These are phyloP conservation scores for Trachelus troglodyta DNA, from an alignment of 2,888 invertebrate genomes.

Conservation along the genomic window DNA sequence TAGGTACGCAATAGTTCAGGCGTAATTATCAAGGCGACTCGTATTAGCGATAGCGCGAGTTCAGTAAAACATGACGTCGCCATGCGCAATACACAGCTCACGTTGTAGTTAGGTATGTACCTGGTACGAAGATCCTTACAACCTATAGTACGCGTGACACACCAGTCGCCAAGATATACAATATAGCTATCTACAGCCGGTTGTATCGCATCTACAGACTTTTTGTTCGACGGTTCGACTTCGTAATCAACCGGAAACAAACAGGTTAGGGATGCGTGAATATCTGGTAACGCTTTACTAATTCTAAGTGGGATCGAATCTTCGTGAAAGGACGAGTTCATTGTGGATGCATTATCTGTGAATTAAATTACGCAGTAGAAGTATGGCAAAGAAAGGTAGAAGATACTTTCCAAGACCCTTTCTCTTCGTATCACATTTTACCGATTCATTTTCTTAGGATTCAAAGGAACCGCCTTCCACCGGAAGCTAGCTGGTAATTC, in stretches of 20 bases:
- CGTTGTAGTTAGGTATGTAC: neutral
- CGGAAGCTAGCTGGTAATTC: no score
- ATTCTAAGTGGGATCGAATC: no score
- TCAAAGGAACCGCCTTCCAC: neutral
- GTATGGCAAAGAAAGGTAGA: no score
- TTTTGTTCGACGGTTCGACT: slow-evolving; percentile 28
- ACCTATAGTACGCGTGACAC: neutral
- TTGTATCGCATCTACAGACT: slow-evolving; percentile 12
- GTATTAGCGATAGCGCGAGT: neutral
- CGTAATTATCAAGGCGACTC: neutral
- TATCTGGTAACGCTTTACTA: neutral
- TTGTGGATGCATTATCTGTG: neutral
- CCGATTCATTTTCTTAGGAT: neutral
- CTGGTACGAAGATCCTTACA: neutral
- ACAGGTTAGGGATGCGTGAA: neutral
- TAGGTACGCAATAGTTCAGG: neutral
- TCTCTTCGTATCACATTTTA: neutral
- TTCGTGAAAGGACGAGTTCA: neutral
- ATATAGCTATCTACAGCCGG: neutral
- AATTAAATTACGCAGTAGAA: no score
- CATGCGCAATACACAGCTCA: neutral
- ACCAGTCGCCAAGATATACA: neutral
- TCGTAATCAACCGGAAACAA: slow-evolving; percentile 36
- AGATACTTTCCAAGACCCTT: neutral
- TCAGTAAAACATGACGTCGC: neutral